Evolutionary conservation across 1,140 invertebrate genomes (phyloP).

Genomic region (Drosophila santomea): DNA sequence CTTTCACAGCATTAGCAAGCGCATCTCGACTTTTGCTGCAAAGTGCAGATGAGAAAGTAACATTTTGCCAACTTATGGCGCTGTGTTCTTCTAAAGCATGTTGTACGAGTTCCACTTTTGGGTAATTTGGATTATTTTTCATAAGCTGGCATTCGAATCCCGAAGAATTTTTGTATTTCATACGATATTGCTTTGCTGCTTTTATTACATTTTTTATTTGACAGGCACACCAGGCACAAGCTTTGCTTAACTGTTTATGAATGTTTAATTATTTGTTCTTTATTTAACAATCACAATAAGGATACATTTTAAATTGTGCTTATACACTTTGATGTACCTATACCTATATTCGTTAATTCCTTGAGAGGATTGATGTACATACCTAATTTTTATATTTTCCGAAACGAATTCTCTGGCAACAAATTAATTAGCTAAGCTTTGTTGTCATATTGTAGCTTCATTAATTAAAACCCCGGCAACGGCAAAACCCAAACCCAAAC

Average conservation of each 20-base stretch:
- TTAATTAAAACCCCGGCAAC: slow-evolving; percentile 56
- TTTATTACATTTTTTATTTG: too few relatives aligned
- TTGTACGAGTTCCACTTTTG: slow-evolving; percentile 3
- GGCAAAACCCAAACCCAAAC: slow-evolving; percentile 14
- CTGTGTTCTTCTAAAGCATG: slow-evolving; percentile 14
- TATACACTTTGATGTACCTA: neutral
- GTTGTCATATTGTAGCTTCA: slow-evolving; percentile 59
- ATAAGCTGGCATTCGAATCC: neutral
- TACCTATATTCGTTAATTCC: neutral
- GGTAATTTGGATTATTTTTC: slow-evolving; percentile 14
- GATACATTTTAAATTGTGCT: neutral
- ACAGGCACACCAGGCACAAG: too few relatives aligned
- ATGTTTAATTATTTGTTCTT: too few relatives aligned
- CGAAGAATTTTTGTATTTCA: neutral
- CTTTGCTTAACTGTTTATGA: too few relatives aligned
- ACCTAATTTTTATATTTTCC: slow-evolving; percentile 1
- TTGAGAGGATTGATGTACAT: neutral
- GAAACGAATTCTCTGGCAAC: slow-evolving; percentile 14
- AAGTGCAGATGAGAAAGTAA: slow-evolving; percentile 18
- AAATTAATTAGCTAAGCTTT: slow-evolving; percentile 63
- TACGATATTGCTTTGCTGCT: too few relatives aligned
- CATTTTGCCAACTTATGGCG: slow-evolving; percentile 13
- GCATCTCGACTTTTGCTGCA: slow-evolving; percentile 40
- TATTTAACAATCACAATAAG: too few relatives aligned
- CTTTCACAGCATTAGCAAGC: slow-evolving; percentile 67